Percentiles rank a stretch among this genome's conserved stretches.
Evolutionary conservation across 2,888 invertebrate species (phyloP).

Genomic region (Chloroclystis v-ata): DNA sequence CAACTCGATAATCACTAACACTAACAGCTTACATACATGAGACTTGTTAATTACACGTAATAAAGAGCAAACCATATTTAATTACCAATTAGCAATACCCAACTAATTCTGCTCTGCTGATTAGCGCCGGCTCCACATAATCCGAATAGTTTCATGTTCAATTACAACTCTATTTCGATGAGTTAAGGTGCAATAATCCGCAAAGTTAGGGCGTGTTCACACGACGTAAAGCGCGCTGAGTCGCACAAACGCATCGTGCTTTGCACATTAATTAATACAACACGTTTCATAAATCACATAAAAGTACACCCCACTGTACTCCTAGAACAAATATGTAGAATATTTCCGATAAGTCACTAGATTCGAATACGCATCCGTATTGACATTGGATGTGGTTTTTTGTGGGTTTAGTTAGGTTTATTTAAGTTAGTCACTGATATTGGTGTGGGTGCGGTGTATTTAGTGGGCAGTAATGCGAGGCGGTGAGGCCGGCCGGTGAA

Average conservation of each 20-base stretch:
- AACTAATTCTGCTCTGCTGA: conserved; percentile 38
- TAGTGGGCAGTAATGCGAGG: conserved; percentile 59
- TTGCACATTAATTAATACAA: conserved; percentile 45
- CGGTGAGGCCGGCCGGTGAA: conserved; percentile 51
- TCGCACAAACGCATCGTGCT: conserved; percentile 44
- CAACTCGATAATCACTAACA: conserved; percentile 17
- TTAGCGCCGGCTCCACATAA: conserved; percentile 28
- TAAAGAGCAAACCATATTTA: conserved; percentile 33
- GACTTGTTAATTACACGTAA: conserved; percentile 39
- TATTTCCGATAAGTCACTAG: conserved; percentile 30
- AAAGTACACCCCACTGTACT: conserved; percentile 35
- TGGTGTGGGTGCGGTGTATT: conserved; percentile 50
- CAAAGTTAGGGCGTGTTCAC: conserved; percentile 12
- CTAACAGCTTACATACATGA: conserved; percentile 31
- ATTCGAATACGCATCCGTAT: conserved; percentile 42
- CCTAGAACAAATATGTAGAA: conserved; percentile 36
- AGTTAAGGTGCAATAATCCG: conserved; percentile 12
- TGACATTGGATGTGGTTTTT: conserved; percentile 39
- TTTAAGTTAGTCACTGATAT: conserved; percentile 67
- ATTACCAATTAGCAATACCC: conserved; percentile 39
- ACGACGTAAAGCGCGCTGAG: conserved; percentile 16
- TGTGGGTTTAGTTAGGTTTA: conserved; percentile 48
- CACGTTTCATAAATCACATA: conserved; percentile 46
- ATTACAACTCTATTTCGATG: conserved; percentile 11
- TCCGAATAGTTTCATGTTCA: background rate